Conservation (phyloP, 2,797 vertebrate species). For the Typhlichthys subterraneus region DNA sequence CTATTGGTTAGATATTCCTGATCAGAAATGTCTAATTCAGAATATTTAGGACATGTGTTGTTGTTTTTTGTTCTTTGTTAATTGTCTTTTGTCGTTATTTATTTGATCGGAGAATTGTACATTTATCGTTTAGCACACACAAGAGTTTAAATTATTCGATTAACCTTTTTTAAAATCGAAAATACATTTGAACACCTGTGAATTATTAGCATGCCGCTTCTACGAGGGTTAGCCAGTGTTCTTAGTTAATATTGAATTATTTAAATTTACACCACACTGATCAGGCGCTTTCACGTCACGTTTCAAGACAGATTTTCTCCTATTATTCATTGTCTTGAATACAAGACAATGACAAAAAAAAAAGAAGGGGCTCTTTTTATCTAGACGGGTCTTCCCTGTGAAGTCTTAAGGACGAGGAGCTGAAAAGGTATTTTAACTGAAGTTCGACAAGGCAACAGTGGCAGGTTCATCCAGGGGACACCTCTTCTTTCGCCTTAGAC, state of each 20-base stretch:
- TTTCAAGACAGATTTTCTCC: constrained; percentile 89
- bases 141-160: constrained; percentile 53
- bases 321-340: constrained; percentile 90
- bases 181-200: constrained; percentile 61
- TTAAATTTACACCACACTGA: constrained; percentile 41
- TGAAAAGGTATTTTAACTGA: constrained; percentile 97
- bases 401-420: constrained; percentile 88
- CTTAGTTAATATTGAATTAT: constrained; percentile 65
- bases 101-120: constrained; percentile 73
- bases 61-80: constrained; percentile 46
- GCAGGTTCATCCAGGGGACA: constrained; percentile 99
- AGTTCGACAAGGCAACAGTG: constrained; percentile 94
- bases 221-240: constrained; percentile 49
- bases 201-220: constrained; percentile 70
- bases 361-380: constrained; percentile 85
- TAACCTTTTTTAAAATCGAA: constrained; percentile 40
- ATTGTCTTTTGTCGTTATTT: constrained; percentile 69
- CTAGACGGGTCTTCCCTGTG: constrained; percentile 84
- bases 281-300: constrained; percentile 77
- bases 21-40: constrained; percentile 54
- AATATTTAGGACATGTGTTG: constrained; percentile 58
- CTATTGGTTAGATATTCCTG: constrained; percentile 50
- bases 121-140: constrained; percentile 67
- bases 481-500: constrained; percentile 90
- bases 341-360: constrained; percentile 52